Conservation (phyloP, 92 coral and sea anemone species). For the Epizoanthus fatuus region DNA sequence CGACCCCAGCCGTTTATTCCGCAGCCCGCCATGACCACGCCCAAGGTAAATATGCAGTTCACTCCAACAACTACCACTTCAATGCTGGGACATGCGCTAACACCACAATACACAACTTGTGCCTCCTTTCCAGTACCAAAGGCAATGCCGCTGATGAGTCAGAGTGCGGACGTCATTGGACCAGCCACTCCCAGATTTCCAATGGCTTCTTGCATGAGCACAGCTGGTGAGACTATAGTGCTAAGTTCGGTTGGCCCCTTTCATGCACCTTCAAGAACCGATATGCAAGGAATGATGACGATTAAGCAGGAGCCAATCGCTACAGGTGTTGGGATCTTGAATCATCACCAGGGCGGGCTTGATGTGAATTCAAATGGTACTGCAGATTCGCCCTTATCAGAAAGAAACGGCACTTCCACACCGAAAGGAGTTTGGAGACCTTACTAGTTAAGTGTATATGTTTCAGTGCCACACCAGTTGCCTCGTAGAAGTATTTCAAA, state of each 20-base stretch:
- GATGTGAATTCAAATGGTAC: conserved; percentile 76
- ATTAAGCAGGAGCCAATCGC: conserved; percentile 89
- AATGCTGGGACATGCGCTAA: conserved; percentile 66
- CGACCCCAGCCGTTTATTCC: conserved; percentile 88
- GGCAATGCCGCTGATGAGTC: conserved; percentile 80
- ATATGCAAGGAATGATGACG: conserved; percentile 78
- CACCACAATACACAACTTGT: conserved; percentile 72
- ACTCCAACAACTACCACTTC: conserved; percentile 80
- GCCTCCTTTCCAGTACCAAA: conserved; percentile 88
- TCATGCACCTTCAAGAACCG: conserved; percentile 80
- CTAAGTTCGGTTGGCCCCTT: conserved; percentile 74
- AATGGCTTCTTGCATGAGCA: conserved; percentile 63
- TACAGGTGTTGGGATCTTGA: conserved; percentile 64
- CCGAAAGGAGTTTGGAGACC: conserved; percentile 96
- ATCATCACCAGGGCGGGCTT: conserved; percentile 79
- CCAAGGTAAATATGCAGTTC: conserved; percentile 78
- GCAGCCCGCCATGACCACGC: conserved; percentile 74
- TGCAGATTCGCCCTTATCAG: conserved; percentile 70
- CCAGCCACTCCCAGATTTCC: conserved; percentile 29
- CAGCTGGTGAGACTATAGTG: conserved; percentile 80
- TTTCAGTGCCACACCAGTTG: neutral
- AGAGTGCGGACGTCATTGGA: conserved; percentile 61
- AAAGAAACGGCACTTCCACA: conserved; percentile 86
- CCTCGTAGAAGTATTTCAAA: neutral
- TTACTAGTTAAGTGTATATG: conserved; percentile 47